Percentiles rank a stretch among this genome's conserved stretches.
Conservation (phyloP, 2,797 vertebrate species). For the Rhabdophis nuchalis region DNA sequence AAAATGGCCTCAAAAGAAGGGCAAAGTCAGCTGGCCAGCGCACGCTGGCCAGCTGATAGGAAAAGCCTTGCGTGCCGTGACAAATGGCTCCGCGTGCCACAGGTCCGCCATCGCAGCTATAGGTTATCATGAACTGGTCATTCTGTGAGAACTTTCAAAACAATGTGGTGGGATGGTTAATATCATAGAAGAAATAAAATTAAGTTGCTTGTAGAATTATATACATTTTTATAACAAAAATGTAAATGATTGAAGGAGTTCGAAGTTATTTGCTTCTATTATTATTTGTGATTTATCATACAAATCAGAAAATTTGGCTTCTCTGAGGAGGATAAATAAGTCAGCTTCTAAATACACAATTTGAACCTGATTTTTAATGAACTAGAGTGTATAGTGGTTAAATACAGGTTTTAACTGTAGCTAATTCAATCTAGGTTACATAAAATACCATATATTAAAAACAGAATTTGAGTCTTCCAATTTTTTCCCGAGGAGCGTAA, state of each 20-base stretch:
- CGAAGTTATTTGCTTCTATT: neutral
- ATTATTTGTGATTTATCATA: neutral
- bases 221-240: neutral
- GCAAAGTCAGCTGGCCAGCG: no score
- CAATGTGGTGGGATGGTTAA: neutral
- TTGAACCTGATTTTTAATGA: neutral
- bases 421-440: neutral
- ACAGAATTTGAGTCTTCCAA: neutral
- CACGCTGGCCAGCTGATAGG: no score
- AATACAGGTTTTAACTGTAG: neutral
- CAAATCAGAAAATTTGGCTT: neutral
- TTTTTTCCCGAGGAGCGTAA: no score
- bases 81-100: no score
- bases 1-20: no score
- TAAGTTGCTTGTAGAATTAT: neutral
- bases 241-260: neutral
- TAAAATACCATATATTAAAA: neutral
- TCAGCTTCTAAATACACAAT: neutral
- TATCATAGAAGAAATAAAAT: neutral
- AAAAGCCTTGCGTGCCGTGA: no score
- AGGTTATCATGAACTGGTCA: neutral
- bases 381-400: neutral
- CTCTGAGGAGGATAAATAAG: no score
- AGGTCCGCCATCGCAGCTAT: no score
- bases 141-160: neutral